Evolutionary conservation across 2,113 vertebrate genomes (phyloP).

Genomic region (Anolis sagrei): DNA sequence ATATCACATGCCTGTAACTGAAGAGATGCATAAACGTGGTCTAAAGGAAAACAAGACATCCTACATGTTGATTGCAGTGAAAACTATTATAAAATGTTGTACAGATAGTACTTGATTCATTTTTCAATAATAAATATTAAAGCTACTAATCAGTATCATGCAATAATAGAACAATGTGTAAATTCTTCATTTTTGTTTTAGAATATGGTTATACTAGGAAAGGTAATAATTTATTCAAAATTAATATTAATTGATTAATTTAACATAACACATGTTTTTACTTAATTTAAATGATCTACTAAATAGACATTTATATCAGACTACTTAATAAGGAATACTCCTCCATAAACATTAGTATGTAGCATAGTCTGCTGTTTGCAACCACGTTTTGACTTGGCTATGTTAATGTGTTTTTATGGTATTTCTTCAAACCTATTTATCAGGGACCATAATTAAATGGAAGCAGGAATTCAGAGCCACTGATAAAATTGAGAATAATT

Average conservation of each 20-base stretch:
- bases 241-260: conserved; percentile 54
- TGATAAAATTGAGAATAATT: conserved; percentile 7
- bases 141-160: no score
- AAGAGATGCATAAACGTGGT: no score
- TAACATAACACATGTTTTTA: conserved; percentile 54
- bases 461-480: not conserved
- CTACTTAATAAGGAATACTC: conserved; percentile 48
- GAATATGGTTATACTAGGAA: conserved; percentile 46
- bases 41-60: no score
- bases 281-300: conserved; percentile 67
- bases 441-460: not conserved
- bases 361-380: conserved; percentile 39
- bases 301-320: conserved; percentile 55
- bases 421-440: not conserved
- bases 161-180: not conserved
- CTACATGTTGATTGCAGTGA: no score
- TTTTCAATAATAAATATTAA: no score
- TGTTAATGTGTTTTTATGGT: conserved; percentile 1
- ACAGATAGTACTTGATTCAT: no score
- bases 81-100: no score
- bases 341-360: conserved; percentile 54
- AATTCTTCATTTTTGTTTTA: conserved; percentile 45
- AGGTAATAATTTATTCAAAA: conserved; percentile 48
- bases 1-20: no score
- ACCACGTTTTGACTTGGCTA: conserved; percentile 46